Conservation (phyloP, 2,113 vertebrate genomes). For the Serinus canaria region DNA sequence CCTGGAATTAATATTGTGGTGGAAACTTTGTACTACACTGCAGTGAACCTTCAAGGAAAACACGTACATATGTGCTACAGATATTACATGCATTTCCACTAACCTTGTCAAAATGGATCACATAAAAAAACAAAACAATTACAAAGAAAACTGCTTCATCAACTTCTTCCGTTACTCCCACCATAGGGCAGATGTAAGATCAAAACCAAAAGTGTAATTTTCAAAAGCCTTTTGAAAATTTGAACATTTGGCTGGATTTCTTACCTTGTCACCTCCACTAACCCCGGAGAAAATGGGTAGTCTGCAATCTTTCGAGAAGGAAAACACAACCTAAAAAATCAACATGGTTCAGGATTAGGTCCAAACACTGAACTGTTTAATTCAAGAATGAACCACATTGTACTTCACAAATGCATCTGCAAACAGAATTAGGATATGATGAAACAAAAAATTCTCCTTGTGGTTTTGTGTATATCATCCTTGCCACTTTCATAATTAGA, state of each 20-base stretch:
- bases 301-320: not conserved
- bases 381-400: not conserved
- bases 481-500: slow-evolving; percentile 48
- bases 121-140: slow-evolving; percentile 3
- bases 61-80: not conserved
- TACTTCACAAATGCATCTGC: not conserved
- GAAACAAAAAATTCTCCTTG: slow-evolving; percentile 44
- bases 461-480: slow-evolving; percentile 20
- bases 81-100: slow-evolving; percentile 27
- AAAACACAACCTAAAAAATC: not conserved
- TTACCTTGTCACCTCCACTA: not conserved
- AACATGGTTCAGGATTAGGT: not conserved
- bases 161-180: slow-evolving; percentile 28
- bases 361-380: not conserved
- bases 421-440: slow-evolving; percentile 14
- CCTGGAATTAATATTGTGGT: not conserved
- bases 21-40: slow-evolving; percentile 60
- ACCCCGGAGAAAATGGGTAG: not conserved
- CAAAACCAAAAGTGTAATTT: slow-evolving; percentile 25
- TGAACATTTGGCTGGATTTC: slow-evolving; percentile 2
- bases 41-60: slow-evolving; percentile 54
- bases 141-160: slow-evolving; percentile 49
- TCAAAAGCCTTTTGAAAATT: not conserved
- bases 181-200: not conserved
- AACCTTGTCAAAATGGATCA: slow-evolving; percentile 45